A percentile compares a stretch with the other conserved stretches of the same genome.
phyloP scores from a whole-genome alignment of 2,797 vertebrate genomes.

The Leucoraja ocellata region DNA sequence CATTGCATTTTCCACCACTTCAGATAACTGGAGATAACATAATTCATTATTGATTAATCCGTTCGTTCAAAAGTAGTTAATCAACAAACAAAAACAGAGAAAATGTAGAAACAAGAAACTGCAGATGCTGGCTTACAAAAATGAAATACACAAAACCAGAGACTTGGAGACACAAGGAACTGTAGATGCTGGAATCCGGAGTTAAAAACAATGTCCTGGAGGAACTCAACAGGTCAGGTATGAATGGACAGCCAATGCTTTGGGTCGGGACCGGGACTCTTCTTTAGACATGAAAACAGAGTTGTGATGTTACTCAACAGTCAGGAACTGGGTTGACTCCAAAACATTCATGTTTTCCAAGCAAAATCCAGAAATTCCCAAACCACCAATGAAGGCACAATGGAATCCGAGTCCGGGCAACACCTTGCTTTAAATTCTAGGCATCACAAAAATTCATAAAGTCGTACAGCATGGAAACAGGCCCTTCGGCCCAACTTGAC shows the following conservation, averaged over 20 bases:
- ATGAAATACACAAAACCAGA: too few species aligned
- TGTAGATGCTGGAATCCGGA: too few species aligned
- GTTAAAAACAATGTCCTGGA: too few species aligned
- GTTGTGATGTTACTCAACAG: background rate
- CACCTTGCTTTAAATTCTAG: background rate
- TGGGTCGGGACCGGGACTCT: too few species aligned
- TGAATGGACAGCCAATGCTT: too few species aligned
- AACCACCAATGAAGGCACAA: background rate
- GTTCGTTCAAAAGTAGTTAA: background rate
- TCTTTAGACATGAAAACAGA: background rate
- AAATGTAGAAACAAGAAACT: too few species aligned
- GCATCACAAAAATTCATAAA: too few species aligned
- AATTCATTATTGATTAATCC: background rate
- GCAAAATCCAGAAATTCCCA: background rate
- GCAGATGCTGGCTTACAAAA: too few species aligned
- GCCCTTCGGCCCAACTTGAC: too few species aligned
- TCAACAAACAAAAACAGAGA: background rate
- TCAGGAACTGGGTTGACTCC: background rate
- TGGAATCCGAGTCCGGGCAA: background rate
- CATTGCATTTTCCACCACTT: background rate
- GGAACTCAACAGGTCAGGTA: too few species aligned
- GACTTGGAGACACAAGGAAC: too few species aligned
- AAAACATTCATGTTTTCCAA: background rate
- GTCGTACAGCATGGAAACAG: too few species aligned
- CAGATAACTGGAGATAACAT: background rate